These are phyloP conservation scores for Octopus bimaculoides DNA, from an alignment of 1,140 invertebrate species.

Conservation along the genomic window DNA sequence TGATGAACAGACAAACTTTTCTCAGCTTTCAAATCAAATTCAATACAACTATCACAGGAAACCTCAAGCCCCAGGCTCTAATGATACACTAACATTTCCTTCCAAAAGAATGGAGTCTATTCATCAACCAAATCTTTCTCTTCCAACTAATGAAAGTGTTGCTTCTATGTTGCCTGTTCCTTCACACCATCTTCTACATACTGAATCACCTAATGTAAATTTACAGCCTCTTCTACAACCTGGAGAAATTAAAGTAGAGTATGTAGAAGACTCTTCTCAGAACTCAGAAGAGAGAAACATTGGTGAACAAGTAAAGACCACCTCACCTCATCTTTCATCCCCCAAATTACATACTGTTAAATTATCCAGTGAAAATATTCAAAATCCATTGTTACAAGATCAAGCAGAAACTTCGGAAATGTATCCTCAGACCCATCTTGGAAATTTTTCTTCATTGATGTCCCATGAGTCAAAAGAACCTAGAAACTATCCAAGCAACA, in stretches of 20 bases:
- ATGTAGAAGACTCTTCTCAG: not conserved
- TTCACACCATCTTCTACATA: not conserved
- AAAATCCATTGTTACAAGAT: too few relatives aligned
- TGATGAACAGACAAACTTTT: not conserved
- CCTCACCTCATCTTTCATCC: too few relatives aligned
- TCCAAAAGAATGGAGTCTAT: not conserved
- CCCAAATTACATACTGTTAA: too few relatives aligned
- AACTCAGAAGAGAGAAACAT: too few relatives aligned
- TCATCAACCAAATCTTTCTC: not conserved
- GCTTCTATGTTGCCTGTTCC: not conserved
- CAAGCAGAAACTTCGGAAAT: too few relatives aligned
- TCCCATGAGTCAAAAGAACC: too few relatives aligned
- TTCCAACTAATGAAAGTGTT: not conserved
- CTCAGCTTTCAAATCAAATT: not conserved
- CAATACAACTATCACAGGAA: slow-evolving; percentile 1
- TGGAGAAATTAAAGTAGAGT: not conserved
- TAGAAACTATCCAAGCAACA: too few relatives aligned
- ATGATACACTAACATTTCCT: not conserved
- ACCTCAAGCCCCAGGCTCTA: not conserved
- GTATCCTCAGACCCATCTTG: too few relatives aligned
- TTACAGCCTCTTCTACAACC: not conserved
- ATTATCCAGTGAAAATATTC: too few relatives aligned
- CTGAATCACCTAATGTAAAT: not conserved
- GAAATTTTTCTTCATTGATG: too few relatives aligned
- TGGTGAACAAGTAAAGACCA: too few relatives aligned